These are phyloP conservation scores for Drosophila leontia DNA, from an alignment of 1,140 invertebrate species.

Conservation along the genomic window DNA sequence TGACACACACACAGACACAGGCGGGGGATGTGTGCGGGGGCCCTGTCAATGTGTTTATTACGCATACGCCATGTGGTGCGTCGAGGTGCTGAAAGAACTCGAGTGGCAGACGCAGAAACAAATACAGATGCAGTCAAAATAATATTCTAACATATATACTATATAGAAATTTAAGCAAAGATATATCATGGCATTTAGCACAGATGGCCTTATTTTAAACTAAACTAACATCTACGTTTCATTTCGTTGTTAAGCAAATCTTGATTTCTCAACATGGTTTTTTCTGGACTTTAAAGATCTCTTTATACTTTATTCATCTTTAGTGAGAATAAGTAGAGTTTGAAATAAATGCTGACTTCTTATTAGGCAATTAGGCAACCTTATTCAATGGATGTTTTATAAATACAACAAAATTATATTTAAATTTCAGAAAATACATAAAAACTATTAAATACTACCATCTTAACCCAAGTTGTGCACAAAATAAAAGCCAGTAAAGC, in stretches of 20 bases:
- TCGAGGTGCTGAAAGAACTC: conserved; percentile 12
- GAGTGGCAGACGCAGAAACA: conserved; percentile 39
- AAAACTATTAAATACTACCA: background rate
- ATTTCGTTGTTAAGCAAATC: no score
- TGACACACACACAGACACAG: conserved; percentile 36
- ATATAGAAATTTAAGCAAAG: background rate
- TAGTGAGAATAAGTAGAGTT: background rate
- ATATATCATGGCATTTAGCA: background rate
- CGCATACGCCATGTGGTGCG: conserved; percentile 66
- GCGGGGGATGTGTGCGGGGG: conserved; percentile 14
- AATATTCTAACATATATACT: background rate
- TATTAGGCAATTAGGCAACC: no score
- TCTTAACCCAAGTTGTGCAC: background rate
- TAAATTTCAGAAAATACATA: background rate
- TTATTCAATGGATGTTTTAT: no score
- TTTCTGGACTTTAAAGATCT: background rate
- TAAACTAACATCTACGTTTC: no score
- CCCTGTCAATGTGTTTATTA: conserved; percentile 61
- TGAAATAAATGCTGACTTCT: background rate
- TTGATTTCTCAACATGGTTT: background rate
- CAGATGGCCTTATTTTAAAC: no score
- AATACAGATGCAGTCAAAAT: conserved; percentile 13
- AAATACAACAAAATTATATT: no score
- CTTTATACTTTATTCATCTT: background rate
- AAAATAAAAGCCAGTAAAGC: background rate